phyloP scores from a whole-genome alignment of 2,797 vertebrate genomes.

The Rhinophrynus dorsalis region DNA sequence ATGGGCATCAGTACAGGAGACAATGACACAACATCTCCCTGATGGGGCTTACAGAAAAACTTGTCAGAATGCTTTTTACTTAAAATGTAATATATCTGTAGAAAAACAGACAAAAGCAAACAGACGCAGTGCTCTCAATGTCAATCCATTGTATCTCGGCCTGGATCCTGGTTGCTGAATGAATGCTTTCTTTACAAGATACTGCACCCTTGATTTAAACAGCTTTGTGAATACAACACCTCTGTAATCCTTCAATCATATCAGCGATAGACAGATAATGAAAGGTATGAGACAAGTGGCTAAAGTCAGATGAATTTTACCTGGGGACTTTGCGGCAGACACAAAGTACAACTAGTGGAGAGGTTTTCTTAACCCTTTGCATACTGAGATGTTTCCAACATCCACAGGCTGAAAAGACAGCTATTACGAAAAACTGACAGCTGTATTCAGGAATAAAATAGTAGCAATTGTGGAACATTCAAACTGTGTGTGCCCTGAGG shows the following conservation, averaged over 20 bases:
- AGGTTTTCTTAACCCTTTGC: not conserved
- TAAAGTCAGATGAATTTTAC: not conserved
- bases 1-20: not conserved
- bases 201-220: conserved; percentile 14
- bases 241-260: conserved; percentile 37
- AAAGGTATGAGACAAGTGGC: not conserved
- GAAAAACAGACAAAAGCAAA: conserved; percentile 1
- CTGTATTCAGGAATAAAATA: no score
- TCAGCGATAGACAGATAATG: conserved; percentile 8
- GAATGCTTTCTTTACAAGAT: conserved; percentile 3
- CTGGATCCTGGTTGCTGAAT: not conserved
- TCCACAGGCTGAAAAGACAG: no score
- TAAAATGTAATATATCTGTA: conserved; percentile 3
- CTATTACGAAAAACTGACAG: no score
- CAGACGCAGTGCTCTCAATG: not conserved
- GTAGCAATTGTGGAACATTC: no score
- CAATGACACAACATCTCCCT: conserved; percentile 14
- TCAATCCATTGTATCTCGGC: not conserved
- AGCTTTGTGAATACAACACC: conserved; percentile 18
- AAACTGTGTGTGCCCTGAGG: no score
- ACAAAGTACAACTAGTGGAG: not conserved
- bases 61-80: not conserved
- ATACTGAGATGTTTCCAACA: not conserved
- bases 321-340: not conserved
- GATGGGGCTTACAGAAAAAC: not conserved